Conservation (phyloP, 2,113 vertebrate species). For the Paradoxurus hermaphroditus region DNA sequence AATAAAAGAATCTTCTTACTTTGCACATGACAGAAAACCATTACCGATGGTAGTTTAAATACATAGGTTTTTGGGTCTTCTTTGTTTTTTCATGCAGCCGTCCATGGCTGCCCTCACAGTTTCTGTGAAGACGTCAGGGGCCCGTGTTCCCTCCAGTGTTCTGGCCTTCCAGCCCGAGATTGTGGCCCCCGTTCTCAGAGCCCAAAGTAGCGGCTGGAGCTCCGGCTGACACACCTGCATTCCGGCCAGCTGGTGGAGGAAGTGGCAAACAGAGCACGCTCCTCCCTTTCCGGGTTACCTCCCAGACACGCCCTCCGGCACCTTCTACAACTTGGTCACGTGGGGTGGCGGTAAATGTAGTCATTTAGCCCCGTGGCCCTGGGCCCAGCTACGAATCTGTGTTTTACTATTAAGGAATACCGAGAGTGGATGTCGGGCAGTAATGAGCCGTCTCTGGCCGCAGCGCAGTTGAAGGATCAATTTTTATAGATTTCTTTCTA, state of each 20-base stretch:
- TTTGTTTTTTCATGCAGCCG: neutral
- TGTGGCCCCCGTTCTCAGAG: neutral
- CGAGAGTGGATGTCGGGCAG: neutral
- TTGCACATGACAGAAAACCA: neutral
- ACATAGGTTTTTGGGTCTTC: neutral
- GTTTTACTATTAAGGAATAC: neutral
- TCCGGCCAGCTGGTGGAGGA: neutral
- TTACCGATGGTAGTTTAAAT: neutral
- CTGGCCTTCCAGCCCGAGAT: neutral
- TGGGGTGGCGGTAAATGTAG: neutral
- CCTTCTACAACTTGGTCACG: neutral
- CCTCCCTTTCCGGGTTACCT: neutral
- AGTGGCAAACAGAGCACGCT: neutral
- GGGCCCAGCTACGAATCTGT: neutral
- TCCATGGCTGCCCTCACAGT: neutral
- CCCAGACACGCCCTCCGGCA: neutral
- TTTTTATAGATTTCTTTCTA: neutral
- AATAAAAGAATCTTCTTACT: neutral
- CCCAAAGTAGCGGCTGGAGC: neutral
- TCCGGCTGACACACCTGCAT: neutral
- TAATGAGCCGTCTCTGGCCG: neutral
- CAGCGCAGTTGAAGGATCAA: neutral
- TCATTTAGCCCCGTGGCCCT: neutral
- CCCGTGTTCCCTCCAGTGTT: accelerated
- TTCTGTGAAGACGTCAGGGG: neutral